phyloP scores from a whole-genome alignment of 2,113 vertebrate species.

The Panthera uncia region DNA sequence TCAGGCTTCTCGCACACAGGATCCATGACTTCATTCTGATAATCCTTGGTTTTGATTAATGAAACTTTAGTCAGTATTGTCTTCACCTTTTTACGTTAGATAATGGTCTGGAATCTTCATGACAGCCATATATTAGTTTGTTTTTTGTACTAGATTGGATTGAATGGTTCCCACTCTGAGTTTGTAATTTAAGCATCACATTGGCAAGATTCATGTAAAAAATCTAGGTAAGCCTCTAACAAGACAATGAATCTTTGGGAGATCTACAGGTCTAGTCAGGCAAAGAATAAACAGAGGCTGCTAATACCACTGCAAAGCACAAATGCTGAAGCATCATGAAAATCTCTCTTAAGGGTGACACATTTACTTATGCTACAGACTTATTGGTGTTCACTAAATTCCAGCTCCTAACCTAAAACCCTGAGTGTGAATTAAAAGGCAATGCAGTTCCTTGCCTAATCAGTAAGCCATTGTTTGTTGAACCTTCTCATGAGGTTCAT shows the following conservation, averaged over 20 bases:
- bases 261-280: not conserved
- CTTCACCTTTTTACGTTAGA: not conserved
- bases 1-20: not conserved
- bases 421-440: conserved; percentile 7
- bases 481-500: not conserved
- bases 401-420: conserved; percentile 13
- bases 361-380: not conserved
- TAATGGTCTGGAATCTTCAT: not conserved
- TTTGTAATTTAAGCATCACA: not conserved
- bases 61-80: not conserved
- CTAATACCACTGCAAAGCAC: not conserved
- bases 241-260: not conserved
- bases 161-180: not conserved
- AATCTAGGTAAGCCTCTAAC: not conserved
- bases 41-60: not conserved
- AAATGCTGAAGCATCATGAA: not conserved
- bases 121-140: not conserved
- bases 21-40: not conserved
- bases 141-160: not conserved
- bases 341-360: not conserved
- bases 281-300: not conserved
- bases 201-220: not conserved
- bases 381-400: conserved; percentile 45
- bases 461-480: not conserved
- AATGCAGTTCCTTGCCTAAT: not conserved